Base-by-base conservation (phyloP, 2,888 invertebrate species). In the Phengaris alcon region DNA sequence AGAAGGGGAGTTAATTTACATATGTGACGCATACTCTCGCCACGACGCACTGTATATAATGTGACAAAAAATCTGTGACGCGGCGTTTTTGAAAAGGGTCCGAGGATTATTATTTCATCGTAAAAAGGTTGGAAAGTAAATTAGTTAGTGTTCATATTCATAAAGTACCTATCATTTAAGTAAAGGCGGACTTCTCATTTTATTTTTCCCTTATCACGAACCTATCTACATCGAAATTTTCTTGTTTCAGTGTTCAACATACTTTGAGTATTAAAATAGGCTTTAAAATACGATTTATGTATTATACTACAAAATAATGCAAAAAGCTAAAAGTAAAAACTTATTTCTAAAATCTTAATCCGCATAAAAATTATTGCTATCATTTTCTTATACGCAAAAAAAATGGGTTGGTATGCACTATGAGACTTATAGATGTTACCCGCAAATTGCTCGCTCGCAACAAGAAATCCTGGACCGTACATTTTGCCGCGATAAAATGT, bases 101-200 rank as follows among this genome's bases (percentile, higher is more conserved):
- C 46, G n/a, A 13, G 48, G 68, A 10, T 69, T 69, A 69, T 69
- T 69, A 48, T 69, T 69, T 48, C n/a, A 48, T 10, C 69, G 48
- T 69, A 69, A 48, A 69, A 69, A 69, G 69, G 69, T 69, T 13
- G 48, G 48, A 48, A 69, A 48, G 69, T 69, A 48, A 48, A 69
- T 69, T 69, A 48, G 69, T 69, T 69, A 69, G 69, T 48, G 48
- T 69, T 69, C 69, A 69, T 48, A 69, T 69, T 69, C 64, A 64
- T 64, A 64, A 64, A 64, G 64, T 64, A 64, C 64, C 64, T 64
- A 64, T 64, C 64, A 64, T 64, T 64, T 64, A 64, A 64, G 44
- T 64, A 64, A 44, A 35, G 35, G 64, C 35, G 64, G 64, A 44
- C 35, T 64, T 64, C 64, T 64, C 64, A 64, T 64, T 64, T 64